Evolutionary conservation across 2,797 vertebrate genomes (phyloP).

Genomic region (Sternotherus odoratus): DNA sequence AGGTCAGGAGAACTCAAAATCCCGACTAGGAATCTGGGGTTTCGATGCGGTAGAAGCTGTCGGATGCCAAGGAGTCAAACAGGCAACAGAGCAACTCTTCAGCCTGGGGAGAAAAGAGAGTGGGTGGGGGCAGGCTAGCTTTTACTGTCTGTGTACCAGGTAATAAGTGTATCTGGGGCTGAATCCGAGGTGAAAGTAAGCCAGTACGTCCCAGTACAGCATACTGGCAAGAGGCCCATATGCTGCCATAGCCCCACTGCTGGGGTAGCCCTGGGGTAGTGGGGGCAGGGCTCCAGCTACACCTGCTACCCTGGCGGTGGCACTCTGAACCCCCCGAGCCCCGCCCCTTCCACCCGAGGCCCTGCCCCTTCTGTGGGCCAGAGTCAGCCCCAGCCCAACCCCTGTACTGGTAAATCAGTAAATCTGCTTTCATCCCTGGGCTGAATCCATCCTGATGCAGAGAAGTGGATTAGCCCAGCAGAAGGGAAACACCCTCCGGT

Average conservation of each 20-base stretch:
- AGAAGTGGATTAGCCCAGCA: neutral
- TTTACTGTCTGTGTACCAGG: neutral
- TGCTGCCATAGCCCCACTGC: no score
- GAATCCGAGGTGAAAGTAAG: neutral
- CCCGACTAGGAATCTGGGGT: conserved; percentile 27
- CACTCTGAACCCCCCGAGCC: no score
- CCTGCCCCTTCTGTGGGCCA: no score
- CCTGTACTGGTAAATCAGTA: no score
- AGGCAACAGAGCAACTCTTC: conserved; percentile 77
- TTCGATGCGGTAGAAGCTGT: conserved; percentile 59
- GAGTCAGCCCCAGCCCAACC: no score
- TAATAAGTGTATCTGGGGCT: neutral
- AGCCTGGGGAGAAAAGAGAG: conserved; percentile 69
- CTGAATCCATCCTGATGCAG: neutral
- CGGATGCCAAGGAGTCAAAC: conserved; percentile 75
- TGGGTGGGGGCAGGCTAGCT: neutral
- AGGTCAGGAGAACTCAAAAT: neutral
- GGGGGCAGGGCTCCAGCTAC: no score
- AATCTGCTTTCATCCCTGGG: no score
- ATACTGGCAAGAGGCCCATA: no score
- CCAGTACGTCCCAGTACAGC: no score
- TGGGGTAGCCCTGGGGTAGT: no score
- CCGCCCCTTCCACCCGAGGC: no score
- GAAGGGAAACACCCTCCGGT: accelerated
- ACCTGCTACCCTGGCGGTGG: no score